Conservation (phyloP, 53 echinoderm and acorn worm genomes). For the Glandiceps talaboti region DNA sequence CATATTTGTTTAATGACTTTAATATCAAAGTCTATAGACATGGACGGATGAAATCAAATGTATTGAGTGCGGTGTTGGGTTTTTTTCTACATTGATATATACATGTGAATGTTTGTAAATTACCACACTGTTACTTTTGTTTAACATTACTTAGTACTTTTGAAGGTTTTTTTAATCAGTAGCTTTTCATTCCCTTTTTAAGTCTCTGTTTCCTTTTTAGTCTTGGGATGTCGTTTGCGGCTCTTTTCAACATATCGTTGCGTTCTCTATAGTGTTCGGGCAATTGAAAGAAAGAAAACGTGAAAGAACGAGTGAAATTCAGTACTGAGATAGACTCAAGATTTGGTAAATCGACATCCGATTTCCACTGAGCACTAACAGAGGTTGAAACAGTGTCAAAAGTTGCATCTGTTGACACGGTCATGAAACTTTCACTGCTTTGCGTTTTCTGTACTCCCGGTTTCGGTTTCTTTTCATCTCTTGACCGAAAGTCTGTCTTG, state of each 20-base stretch:
- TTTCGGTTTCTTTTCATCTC: background rate
- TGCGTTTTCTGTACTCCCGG: background rate
- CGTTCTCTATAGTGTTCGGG: slow-evolving; percentile 50
- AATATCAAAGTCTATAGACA: too few relatives aligned
- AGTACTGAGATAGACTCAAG: slow-evolving; percentile 11
- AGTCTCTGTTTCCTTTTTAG: background rate
- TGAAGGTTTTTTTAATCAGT: too few relatives aligned
- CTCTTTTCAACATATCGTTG: slow-evolving; percentile 20
- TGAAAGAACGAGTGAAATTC: slow-evolving; percentile 65
- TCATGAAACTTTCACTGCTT: background rate
- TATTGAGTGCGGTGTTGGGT: too few relatives aligned
- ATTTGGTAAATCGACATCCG: background rate
- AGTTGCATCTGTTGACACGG: background rate
- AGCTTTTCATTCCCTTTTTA: too few relatives aligned
- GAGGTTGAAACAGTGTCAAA: background rate
- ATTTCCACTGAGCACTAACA: background rate
- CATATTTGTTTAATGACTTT: too few relatives aligned
- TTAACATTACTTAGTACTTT: too few relatives aligned
- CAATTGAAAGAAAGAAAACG: slow-evolving; percentile 66
- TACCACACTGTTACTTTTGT: too few relatives aligned
- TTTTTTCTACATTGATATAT: too few relatives aligned
- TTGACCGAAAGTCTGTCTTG: background rate
- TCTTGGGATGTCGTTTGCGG: slow-evolving; percentile 14
- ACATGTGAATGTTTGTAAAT: too few relatives aligned
- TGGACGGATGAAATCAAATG: too few relatives aligned